These are phyloP conservation scores for Pemphredon lugubris DNA, from an alignment of 2,888 invertebrate genomes.

Conservation along the genomic window DNA sequence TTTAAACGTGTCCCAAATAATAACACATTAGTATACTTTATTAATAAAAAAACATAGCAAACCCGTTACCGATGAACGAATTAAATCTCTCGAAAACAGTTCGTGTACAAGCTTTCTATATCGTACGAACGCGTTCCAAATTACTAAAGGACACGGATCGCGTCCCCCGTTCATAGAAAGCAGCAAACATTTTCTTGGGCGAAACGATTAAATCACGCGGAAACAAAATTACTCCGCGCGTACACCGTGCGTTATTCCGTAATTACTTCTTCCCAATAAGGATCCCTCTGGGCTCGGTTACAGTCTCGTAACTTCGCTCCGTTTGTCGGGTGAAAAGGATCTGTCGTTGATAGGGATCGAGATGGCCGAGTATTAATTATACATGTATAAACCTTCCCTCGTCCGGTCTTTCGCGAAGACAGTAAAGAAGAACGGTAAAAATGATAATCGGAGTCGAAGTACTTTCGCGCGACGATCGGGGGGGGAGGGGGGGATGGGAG, in stretches of 20 bases:
- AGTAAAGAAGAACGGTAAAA: conserved; percentile 25
- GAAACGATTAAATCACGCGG: no score
- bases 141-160: no score
- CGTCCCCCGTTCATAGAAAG: no score
- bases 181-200: no score
- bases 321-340: not conserved
- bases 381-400: not conserved
- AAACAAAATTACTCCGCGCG: no score
- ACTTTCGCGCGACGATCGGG: conserved; percentile 28
- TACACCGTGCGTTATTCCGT: not conserved
- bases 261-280: not conserved
- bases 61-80: no score
- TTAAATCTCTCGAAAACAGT: no score
- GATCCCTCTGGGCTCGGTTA: not conserved
- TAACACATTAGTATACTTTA: no score
- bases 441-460: conserved; percentile 33
- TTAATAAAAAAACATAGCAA: no score
- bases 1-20: no score
- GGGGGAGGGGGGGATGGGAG: not conserved
- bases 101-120: no score
- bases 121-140: no score
- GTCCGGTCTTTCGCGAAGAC: conserved; percentile 13
- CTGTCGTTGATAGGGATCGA: not conserved
- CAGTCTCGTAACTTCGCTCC: not conserved
- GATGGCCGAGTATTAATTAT: not conserved